A percentile compares a stretch with the other conserved stretches of the same genome.
Evolutionary conservation across 1,140 invertebrate species (phyloP).

Genomic region (Drosophila rhopaloa): DNA sequence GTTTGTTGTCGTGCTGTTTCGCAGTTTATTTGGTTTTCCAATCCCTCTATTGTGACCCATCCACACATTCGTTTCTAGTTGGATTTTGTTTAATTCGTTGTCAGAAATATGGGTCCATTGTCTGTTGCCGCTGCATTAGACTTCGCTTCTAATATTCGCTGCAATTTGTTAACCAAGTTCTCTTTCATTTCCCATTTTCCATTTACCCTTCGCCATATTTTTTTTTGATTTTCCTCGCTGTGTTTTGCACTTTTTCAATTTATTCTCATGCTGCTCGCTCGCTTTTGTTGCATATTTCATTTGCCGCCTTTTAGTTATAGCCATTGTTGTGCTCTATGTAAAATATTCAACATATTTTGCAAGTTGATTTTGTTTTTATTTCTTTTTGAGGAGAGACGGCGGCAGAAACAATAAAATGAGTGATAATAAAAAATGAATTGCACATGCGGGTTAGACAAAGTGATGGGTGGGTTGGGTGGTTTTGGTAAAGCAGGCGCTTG

Average conservation of each 20-base stretch:
- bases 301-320: constrained; percentile 77
- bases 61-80: constrained; percentile 26
- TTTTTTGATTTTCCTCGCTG: neutral
- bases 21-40: constrained; percentile 50
- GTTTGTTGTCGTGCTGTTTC: constrained; percentile 36
- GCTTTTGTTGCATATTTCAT: constrained; percentile 81
- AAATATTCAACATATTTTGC: constrained; percentile 82
- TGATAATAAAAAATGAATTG: constrained; percentile 82
- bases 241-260: constrained; percentile 63
- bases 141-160: constrained; percentile 78
- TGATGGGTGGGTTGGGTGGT: neutral
- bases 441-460: constrained; percentile 48
- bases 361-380: constrained; percentile 70
- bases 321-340: constrained; percentile 62
- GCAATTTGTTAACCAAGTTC: constrained; percentile 79
- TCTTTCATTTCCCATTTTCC: constrained; percentile 21
- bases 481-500: neutral
- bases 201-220: constrained; percentile 10
- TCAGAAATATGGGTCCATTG: constrained; percentile 71
- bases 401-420: constrained; percentile 58
- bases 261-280: constrained; percentile 70
- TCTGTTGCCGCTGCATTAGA: constrained; percentile 65
- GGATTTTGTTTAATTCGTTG: constrained; percentile 78
- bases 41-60: neutral
- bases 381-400: constrained; percentile 41